Percentiles rank a stretch among this genome's conserved stretches.
Evolutionary conservation across 1,140 invertebrate species (phyloP).

Genomic region (Nephila pilipes): DNA sequence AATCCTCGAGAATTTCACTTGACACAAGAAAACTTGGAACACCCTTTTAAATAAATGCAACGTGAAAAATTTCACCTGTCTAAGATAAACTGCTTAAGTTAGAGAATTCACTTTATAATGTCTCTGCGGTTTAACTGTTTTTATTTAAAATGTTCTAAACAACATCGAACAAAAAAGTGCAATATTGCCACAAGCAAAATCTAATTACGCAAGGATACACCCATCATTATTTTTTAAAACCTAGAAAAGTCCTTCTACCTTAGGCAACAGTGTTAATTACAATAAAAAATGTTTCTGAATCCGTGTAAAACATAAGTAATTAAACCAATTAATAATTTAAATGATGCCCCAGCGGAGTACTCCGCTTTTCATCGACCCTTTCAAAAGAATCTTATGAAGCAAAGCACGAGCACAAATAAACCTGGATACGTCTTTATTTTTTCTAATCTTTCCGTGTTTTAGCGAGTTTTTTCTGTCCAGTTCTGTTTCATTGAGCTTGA

Average conservation of each 20-base stretch:
- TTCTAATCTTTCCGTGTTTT: background rate
- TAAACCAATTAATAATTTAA: slow-evolving; percentile 62
- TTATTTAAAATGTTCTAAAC: slow-evolving; percentile 27
- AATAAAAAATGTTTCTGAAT: slow-evolving; percentile 52
- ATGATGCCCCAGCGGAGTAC: slow-evolving; percentile 35
- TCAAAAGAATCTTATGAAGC: slow-evolving; percentile 9
- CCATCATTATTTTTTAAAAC: slow-evolving; percentile 2
- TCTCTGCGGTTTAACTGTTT: slow-evolving; percentile 51
- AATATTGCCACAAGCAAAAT: slow-evolving; percentile 33
- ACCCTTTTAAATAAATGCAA: slow-evolving; percentile 13
- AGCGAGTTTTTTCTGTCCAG: background rate
- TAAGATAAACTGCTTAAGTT: slow-evolving; percentile 46
- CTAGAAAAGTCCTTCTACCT: slow-evolving; percentile 4
- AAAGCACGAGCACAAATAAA: background rate
- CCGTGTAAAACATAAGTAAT: slow-evolving; percentile 41
- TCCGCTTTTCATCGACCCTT: background rate
- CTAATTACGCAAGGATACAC: slow-evolving; percentile 31
- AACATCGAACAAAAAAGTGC: slow-evolving; percentile 32
- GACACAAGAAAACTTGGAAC: slow-evolving; percentile 3
- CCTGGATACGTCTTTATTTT: background rate
- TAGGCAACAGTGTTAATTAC: slow-evolving; percentile 42
- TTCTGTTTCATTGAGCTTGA: background rate
- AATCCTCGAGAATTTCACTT: background rate
- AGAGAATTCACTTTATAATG: slow-evolving; percentile 41
- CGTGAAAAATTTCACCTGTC: slow-evolving; percentile 30